A percentile compares a stretch with the other conserved stretches of the same genome.
Evolutionary conservation across 2,113 vertebrate species (phyloP).

Genomic region (Scomber japonicus): DNA sequence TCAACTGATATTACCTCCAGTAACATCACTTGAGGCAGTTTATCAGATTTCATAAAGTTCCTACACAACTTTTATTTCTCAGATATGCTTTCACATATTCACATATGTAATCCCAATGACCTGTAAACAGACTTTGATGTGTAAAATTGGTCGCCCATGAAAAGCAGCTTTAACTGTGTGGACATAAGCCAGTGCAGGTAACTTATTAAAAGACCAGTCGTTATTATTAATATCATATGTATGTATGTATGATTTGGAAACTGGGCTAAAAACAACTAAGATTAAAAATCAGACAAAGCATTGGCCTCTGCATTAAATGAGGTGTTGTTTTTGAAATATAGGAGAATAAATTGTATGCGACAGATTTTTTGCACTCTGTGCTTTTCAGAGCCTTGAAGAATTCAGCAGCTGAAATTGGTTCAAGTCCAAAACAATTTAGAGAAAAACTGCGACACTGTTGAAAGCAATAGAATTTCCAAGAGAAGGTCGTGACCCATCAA

Average conservation of each 20-base stretch:
- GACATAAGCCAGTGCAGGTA: background rate
- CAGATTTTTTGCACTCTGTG: conserved; percentile 43
- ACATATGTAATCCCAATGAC: too few species aligned
- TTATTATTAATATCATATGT: background rate
- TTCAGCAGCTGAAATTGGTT: conserved; percentile 63
- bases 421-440: conserved; percentile 67
- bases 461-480: conserved; percentile 64
- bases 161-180: background rate
- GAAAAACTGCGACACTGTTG: conserved; percentile 43
- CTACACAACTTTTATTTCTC: too few species aligned
- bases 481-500: conserved; percentile 56
- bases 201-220: background rate
- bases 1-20: too few species aligned
- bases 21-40: too few species aligned
- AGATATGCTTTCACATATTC: too few species aligned
- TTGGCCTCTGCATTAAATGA: conserved; percentile 37
- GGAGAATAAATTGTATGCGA: conserved; percentile 49
- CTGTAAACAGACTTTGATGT: too few species aligned
- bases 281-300: conserved; percentile 21
- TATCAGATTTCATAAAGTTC: too few species aligned
- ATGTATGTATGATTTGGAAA: background rate
- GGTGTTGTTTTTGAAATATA: conserved; percentile 42
- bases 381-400: conserved; percentile 51
- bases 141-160: too few species aligned
- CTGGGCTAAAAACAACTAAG: background rate